phyloP scores from a whole-genome alignment of 2,888 invertebrate genomes.

The Cephus runcator region DNA sequence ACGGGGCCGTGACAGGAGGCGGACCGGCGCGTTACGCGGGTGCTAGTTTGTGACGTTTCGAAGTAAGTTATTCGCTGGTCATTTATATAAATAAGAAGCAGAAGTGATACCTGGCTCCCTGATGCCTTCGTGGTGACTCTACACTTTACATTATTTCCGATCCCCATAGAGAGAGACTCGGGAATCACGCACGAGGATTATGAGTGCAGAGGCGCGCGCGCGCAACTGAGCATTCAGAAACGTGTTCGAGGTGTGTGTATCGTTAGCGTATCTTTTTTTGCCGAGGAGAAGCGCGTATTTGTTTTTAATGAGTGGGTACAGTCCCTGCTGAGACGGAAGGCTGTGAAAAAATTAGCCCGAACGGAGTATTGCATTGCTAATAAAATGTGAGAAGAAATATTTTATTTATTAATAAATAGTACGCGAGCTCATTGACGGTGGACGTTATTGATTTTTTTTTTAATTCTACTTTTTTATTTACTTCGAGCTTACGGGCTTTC shows the following conservation, averaged over 20 bases:
- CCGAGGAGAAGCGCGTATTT: slow-evolving; percentile 42
- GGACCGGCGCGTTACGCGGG: slow-evolving; percentile 30
- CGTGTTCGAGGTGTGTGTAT: slow-evolving; percentile 48
- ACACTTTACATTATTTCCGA: slow-evolving; percentile 60
- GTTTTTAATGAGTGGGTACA: slow-evolving; percentile 56
- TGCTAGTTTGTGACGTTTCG: slow-evolving; percentile 32
- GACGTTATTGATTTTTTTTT: no score
- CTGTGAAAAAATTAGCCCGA: background rate
- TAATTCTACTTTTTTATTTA: no score
- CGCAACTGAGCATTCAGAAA: slow-evolving; percentile 36
- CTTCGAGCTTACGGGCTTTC: no score
- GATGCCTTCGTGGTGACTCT: slow-evolving; percentile 54
- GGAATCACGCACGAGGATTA: slow-evolving; percentile 39
- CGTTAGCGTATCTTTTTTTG: slow-evolving; percentile 58
- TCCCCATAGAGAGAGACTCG: slow-evolving; percentile 20
- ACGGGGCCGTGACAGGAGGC: background rate
- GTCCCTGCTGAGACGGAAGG: slow-evolving; percentile 28
- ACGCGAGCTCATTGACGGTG: no score
- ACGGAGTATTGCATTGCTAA: no score
- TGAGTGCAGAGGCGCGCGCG: slow-evolving; percentile 37
- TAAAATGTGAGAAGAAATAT: no score
- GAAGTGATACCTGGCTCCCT: slow-evolving; percentile 64
- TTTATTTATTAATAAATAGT: no score
- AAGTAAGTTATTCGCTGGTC: slow-evolving; percentile 62
- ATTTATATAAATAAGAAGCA: slow-evolving; percentile 65